Evolutionary conservation across 2,113 vertebrate species (phyloP), one percentile per base, ranked within the genome.

Genomic region (Brienomyrus brachyistius): DNA sequence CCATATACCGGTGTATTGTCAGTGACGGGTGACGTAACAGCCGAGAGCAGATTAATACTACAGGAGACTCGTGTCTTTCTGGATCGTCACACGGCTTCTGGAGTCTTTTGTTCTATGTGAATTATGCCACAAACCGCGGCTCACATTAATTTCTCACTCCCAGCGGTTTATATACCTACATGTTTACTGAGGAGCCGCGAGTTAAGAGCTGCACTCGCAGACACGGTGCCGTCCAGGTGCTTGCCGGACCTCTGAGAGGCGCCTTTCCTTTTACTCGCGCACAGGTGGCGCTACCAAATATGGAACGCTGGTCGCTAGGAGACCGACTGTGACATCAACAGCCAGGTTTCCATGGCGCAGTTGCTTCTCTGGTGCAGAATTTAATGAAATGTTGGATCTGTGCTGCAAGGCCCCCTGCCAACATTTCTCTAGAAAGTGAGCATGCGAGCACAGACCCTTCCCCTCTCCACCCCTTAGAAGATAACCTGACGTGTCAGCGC

Each of bases 201-300:
- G 17, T 56, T 35, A 86, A 54, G 84, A 51, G 50, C 13, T 9
- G 31, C 13, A 0, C 85, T 43, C 17, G 17, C 21, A 2, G 17
- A 56, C n/a, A 9, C 51, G 21, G 27, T 15, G 23, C 3, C 52
- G 27, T 86, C 51, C n/a, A 52, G 50, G 85, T 87, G 15, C 48
- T 52, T 8, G n/a, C 47, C 0, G 51, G 85, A 21, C 48, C 27
- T 86, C n/a, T 52, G 51, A 87, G 48, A 56, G 48, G 21, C 51
- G 54, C 47, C 27, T 17, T 51, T 35, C 31, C 47, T 86, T 35
- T 54, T 40, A 47, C 85, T 17, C 85, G 43, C 85, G 35, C 51
- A 56, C 85, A 87, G 85, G 85, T 87, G 85, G 85, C 31, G 56
- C 51, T 56, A 54, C 85, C 85, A 87, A 87, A 87, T 56, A 87